Evolutionary conservation across 2,797 vertebrate genomes (phyloP).

Genomic region (Denticeps clupeoides): DNA sequence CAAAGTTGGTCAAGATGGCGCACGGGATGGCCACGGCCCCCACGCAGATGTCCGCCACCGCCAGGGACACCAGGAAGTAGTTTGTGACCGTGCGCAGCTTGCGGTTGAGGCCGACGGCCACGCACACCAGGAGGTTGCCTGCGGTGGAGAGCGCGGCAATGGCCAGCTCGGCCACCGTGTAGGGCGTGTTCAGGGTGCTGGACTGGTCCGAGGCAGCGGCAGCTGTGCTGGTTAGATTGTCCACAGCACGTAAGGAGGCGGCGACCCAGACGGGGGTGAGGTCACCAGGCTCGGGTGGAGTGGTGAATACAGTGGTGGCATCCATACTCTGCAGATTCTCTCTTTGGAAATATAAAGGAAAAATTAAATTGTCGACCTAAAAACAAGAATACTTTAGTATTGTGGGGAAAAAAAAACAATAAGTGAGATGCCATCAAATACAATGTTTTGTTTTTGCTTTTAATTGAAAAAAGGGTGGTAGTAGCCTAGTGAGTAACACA

Average conservation of each 20-base stretch:
- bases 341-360: no score
- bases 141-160: conserved; percentile 56
- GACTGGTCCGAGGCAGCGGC: no score
- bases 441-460: no score
- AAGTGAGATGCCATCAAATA: no score
- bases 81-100: conserved; percentile 62
- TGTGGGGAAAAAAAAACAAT: no score
- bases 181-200: conserved; percentile 48
- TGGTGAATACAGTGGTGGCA: no score
- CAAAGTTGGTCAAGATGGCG: conserved; percentile 59
- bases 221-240: conserved; percentile 5
- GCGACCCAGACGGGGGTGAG: background rate
- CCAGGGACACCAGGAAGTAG: conserved; percentile 66
- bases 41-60: conserved; percentile 60
- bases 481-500: no score
- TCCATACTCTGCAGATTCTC: no score
- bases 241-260: background rate
- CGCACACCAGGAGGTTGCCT: conserved; percentile 60
- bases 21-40: conserved; percentile 64
- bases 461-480: no score
- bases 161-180: conserved; percentile 53
- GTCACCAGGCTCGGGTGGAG: conserved; percentile 7
- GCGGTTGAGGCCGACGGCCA: conserved; percentile 49
- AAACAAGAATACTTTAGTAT: no score
- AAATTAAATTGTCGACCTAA: no score